phyloP scores from a whole-genome alignment of 2,113 vertebrate genomes.

The Galbula dea region DNA sequence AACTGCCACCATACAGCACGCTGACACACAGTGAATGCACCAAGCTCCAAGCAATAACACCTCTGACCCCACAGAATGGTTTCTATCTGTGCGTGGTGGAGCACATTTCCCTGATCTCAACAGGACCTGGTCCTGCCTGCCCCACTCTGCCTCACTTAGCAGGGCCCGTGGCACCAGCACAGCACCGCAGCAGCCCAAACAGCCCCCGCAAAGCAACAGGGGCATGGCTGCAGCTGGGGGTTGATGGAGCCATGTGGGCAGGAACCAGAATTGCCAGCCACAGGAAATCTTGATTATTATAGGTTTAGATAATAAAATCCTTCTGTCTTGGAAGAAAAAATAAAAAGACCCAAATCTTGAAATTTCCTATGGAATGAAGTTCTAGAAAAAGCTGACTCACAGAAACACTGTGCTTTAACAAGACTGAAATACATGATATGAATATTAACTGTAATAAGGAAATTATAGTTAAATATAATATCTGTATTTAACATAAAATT shows the following conservation, averaged over 20 bases:
- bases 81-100: not conserved
- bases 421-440: not conserved
- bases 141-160: not conserved
- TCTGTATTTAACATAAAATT: constrained; percentile 36
- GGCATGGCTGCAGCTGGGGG: not conserved
- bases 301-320: not conserved
- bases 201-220: not conserved
- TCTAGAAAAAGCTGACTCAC: not conserved
- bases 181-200: rapidly evolving
- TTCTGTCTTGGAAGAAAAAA: not conserved
- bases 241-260: not conserved
- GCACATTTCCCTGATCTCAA: not conserved
- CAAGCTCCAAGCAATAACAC: rapidly evolving
- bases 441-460: constrained; percentile 33
- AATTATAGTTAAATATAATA: constrained; percentile 34
- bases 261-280: not conserved
- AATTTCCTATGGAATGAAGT: not conserved
- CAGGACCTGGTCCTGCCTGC: not conserved
- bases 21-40: not conserved
- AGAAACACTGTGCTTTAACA: not conserved
- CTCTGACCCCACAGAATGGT: rapidly evolving
- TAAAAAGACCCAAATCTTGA: not conserved
- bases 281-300: constrained; percentile 17
- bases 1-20: rapidly evolving
- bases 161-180: not conserved